Evolutionary conservation across 2,797 vertebrate genomes (phyloP), one percentile per base, ranked within the genome.

Genomic region (Spondyliosoma cantharus): DNA sequence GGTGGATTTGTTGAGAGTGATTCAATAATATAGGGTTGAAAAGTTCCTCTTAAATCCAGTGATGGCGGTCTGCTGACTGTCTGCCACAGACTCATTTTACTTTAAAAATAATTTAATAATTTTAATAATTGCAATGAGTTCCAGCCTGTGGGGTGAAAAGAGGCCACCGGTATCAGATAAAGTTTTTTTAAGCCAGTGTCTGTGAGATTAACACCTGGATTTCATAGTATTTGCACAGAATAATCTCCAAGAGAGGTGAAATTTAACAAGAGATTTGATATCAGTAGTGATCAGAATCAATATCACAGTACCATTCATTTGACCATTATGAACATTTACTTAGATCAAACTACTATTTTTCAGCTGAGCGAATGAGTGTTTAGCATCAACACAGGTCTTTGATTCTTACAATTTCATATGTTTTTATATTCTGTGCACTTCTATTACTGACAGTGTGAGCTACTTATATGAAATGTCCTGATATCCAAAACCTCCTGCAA

Each of bases 151-250:
- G 32, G 53, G 17, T 15, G 2, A 7, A 71, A 71, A 22, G 5
- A 49, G 68, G 25, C 32, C 49, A 65, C 17, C 25, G 48, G 29
- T 46, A 13, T 71, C 19, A 1, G 58, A 81, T 53, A 24, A 69
- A 4, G 3, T 74, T 79, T 66, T 22, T 42, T 67, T 7, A 71
- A 46, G 46, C 37, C 32, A 60, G 61, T 32, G 43, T 25, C 25
- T 7, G 45, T 62, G 54, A 72, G 37, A 82, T 59, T 69, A 65
- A 77, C n/a, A 74, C 63, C 71, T 66, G 61, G 77, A 74, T 75
- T 70, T 66, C 4, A 78, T 29, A 72, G 65, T 67, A 71, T 74
- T 78, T 81, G 61, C 57, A 76, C 14, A 49, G 27, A 82, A 65
- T 12, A 67, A 58, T 16, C 16, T 69, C 61, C 12, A 25, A 71